Evolutionary conservation across 1,140 invertebrate species (phyloP), one percentile per base, ranked within the genome.

Genomic region (Telenomus remus): DNA sequence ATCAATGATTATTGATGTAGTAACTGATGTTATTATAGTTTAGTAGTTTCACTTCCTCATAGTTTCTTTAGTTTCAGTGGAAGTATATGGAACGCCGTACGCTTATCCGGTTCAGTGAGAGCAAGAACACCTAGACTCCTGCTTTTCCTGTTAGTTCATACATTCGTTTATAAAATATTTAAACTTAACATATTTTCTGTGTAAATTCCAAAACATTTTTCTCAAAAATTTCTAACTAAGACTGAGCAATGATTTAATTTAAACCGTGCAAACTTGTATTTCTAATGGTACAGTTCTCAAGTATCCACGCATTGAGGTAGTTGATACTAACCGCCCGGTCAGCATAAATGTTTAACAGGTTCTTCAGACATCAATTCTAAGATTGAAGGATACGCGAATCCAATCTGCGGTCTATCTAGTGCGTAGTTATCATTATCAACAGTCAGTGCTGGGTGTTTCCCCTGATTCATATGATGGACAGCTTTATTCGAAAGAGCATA

Each of bases 61-160:
- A 69, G 54, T 82, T 51, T 85, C 63, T 83, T 86, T 87, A 66
- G 86, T 88, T 88, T 85, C 85, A 88, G 86, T 79, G 48, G 78
- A 80, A 75, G 82, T 86, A 79, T 83, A 85, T 75, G 86, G 86
- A 73, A 81, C 85, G 50, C 79, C 79, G 73, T 83, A 85, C 82
- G 78, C 82, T 82, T 86, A 86, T 68, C 84, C 82, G 68, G 69
- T 79, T 74, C 82, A 82, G 79, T 85, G 81, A 87, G 76, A 85
- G 60, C 77, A 76, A 76, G 47, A 73, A 81, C 78, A 78, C 79
- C 81, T 81, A 66, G 76, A 79, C 75, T 68, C 78, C 78, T 79
- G 74, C 77, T 75, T 76, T 49, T 56, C 72, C 77, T 60, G 82
- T 86, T 85, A 84, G 84, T 84, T 80, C 60, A 81, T 50, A 65